Evolutionary conservation across 2,113 vertebrate genomes (phyloP), one percentile per base, ranked within the genome.

Genomic region (Morphnarchus princeps): DNA sequence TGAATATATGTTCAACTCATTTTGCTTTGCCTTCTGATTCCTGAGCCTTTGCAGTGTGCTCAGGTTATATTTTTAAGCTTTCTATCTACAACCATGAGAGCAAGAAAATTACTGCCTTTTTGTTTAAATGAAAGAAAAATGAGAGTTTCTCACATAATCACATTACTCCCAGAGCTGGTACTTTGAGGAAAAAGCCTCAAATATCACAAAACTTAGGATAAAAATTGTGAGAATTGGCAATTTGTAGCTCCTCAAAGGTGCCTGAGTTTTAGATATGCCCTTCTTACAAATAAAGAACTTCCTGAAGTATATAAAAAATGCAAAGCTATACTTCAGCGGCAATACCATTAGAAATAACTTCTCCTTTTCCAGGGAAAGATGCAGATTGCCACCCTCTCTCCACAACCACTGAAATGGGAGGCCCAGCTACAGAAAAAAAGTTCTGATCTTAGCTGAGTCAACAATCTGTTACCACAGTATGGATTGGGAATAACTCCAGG

Each of bases 161-260:
- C 18, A 74, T 70, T 32, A 89, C 57, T 92, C 26, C 36, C 91
- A 89, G 58, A 73, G 28, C 32, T 62, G 58, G 12, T 84, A 82
- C 65, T 79, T 93, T 65, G 73, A 95, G 77, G 73, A 80, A 96
- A 95, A 96, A 87, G 20, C 61, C 62, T 82, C 77, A 85, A 90
- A 82, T 91, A 91, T 82, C 54, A 76, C 42, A 84, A 74, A 95
- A 87, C 9, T 71, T 89, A 77, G 0, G 17, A 89, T 66, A 82
- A 54, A 92, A 82, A 73, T 54, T 29, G 65, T 61, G 31, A 91
- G 65, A 97, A 93, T 65, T 72, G 81, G 57, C 45, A 72, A 72
- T 82, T 66, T 82, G 81, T 82, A 91, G 34, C 21, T 95, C 54
- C 38, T 87, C 77, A 69, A 40, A 87, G 29, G 43, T 54, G 28